Evolutionary conservation across 2,113 vertebrate species (phyloP), one percentile per base, ranked within the genome.

Genomic region (Ammodytes dubius): DNA sequence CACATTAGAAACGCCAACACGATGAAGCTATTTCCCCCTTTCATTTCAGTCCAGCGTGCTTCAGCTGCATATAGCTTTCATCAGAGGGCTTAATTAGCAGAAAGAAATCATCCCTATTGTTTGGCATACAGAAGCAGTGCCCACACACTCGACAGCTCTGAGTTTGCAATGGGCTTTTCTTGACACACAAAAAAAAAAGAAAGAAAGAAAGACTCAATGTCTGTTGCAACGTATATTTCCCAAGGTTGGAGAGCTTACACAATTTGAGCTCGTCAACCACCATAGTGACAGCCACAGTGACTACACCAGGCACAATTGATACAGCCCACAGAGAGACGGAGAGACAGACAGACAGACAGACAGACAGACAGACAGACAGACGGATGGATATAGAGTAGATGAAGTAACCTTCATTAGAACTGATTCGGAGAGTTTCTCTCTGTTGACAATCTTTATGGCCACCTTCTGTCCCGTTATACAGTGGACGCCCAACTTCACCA

Each of bases 381-480:
- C 27, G 39, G 3, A 47, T 0, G 14, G 42, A 57, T 11, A 7
- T 27, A 27, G 27, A 43, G 49, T 7, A 11, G 53, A 37, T 35
- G 43, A 27, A 37, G 63, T 42, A 6, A 95, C 95, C 95, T 95
- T 95, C 93, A 95, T 99, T 78, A 99, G 94, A 74, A 99, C 98
- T 0, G 98, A 99, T 92, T 99, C 97, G 11, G 97, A 99, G 91
- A 99, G 97, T 88, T 99, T 99, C 94, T 99, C 98, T 37, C 98
- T 94, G 95, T 99, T 99, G 93, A 99, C 98, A n/a, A 99, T 99
- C 95, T 99, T 99, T 93, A 99, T 96, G 79, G 98, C 98, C 0
- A 99, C 97, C 89, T 99, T 99, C 95, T 98, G 97, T 93, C 97
- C 97, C 0, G 97, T 99, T 86, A 99, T 98, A 77, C 97, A 98